Evolutionary conservation across 2,113 vertebrate genomes (phyloP).

Genomic region (Myanophis thanlyinensis): DNA sequence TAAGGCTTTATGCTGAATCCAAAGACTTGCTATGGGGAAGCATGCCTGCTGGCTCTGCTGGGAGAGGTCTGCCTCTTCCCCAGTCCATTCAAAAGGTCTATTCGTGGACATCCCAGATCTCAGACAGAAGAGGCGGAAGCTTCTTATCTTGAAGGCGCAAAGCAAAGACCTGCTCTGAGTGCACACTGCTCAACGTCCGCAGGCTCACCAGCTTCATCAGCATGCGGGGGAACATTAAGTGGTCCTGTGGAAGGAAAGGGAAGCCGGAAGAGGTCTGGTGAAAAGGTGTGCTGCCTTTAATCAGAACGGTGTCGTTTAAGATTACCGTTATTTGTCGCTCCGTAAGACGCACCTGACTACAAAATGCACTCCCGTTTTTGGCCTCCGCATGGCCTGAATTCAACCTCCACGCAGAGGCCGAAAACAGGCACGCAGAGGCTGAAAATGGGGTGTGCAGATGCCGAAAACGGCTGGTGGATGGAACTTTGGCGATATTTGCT

Average conservation of each 20-base stretch:
- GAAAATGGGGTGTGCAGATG: too few relatives aligned
- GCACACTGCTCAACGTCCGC: constrained; percentile 70
- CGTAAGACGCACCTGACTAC: too few relatives aligned
- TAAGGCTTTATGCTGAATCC: not conserved
- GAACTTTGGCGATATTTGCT: too few relatives aligned
- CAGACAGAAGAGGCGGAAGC: constrained; percentile 69
- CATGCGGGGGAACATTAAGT: constrained; percentile 73
- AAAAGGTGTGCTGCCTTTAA: not conserved
- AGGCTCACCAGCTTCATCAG: constrained; percentile 75
- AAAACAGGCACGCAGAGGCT: too few relatives aligned
- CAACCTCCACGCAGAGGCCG: too few relatives aligned
- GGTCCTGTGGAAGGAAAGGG: constrained; percentile 54
- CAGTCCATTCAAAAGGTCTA: constrained; percentile 27
- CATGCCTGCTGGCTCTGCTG: not conserved
- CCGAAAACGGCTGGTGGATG: too few relatives aligned
- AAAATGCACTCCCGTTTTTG: too few relatives aligned
- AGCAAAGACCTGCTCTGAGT: constrained; percentile 74
- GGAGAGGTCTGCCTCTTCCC: not conserved
- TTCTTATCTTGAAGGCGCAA: constrained; percentile 75
- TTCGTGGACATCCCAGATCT: constrained; percentile 75
- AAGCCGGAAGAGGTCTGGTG: not conserved
- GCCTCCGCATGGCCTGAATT: too few relatives aligned
- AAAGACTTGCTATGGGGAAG: not conserved
- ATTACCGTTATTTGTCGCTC: too few relatives aligned
- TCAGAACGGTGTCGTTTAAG: not conserved